These are phyloP conservation scores for Agriotes lineatus DNA, from an alignment of 2,888 invertebrate genomes.

Conservation along the genomic window DNA sequence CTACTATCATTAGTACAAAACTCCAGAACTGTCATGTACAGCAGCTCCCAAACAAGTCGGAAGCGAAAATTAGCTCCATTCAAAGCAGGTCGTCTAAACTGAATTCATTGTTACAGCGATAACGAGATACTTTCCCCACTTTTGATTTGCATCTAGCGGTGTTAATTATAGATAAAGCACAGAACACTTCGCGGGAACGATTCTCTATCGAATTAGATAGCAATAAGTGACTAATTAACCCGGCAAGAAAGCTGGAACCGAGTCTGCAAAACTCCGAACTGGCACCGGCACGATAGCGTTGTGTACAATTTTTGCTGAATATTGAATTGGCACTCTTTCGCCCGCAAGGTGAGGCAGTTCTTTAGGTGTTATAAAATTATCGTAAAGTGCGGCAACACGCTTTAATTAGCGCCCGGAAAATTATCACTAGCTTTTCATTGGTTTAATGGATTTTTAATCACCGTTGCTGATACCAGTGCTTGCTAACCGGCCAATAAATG, in stretches of 20 bases:
- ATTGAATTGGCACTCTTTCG: too few species aligned
- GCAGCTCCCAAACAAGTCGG: constrained; percentile 30
- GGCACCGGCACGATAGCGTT: too few species aligned
- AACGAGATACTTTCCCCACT: constrained; percentile 32
- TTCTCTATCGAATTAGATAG: constrained; percentile 13
- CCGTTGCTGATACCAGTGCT: not conserved
- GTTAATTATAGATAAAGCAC: constrained; percentile 21
- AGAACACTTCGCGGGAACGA: constrained; percentile 9
- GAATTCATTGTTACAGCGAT: constrained; percentile 28
- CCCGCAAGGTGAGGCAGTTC: not conserved
- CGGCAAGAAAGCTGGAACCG: not conserved
- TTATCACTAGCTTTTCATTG: constrained; percentile 10
- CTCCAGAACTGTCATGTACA: not conserved
- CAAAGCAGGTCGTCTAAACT: constrained; percentile 26
- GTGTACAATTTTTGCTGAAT: not conserved
- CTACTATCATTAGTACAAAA: not conserved
- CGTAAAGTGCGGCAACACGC: not conserved
- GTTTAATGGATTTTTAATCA: constrained; percentile 21
- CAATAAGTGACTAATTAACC: constrained; percentile 13
- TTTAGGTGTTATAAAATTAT: constrained; percentile 15
- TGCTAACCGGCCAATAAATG: too few species aligned
- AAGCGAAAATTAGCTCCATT: constrained; percentile 25
- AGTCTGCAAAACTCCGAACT: too few species aligned
- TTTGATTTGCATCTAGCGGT: constrained; percentile 26
- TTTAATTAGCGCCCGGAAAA: constrained; percentile 13